Conservation (phyloP, 1,140 invertebrate genomes). For the Drosophila murphyi region DNA sequence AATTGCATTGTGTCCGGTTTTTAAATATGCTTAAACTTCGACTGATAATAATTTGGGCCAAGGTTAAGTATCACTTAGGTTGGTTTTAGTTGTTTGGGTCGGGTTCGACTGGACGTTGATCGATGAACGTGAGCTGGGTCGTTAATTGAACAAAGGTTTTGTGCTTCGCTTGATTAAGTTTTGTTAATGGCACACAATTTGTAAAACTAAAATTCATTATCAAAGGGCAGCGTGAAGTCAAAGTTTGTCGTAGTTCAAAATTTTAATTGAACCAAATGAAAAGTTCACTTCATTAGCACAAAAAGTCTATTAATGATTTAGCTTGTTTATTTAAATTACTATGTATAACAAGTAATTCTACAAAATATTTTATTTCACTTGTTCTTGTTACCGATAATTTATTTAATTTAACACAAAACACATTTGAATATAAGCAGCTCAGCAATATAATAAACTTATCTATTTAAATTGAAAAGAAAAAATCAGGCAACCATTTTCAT, state of each 20-base stretch:
- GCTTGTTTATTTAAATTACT: no score
- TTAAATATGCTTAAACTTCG: constrained; percentile 4
- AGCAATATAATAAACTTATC: neutral
- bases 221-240: constrained; percentile 4
- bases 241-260: constrained; percentile 16
- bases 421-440: no score
- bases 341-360: no score
- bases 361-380: no score
- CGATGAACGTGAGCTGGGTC: constrained; percentile 44
- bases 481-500: constrained; percentile 4
- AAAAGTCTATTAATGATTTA: constrained; percentile 19
- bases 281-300: constrained; percentile 15
- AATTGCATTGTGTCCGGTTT: constrained; percentile 41
- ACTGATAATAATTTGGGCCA: constrained; percentile 51
- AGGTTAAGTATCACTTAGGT: constrained; percentile 27
- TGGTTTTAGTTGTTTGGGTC: neutral
- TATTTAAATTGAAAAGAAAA: neutral
- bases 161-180: constrained; percentile 32
- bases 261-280: constrained; percentile 2
- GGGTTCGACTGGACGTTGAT: constrained; percentile 34
- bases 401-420: no score
- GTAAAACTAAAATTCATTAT: constrained; percentile 37
- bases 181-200: constrained; percentile 13
- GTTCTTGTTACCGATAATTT: no score
- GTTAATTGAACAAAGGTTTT: constrained; percentile 37